phyloP scores from a whole-genome alignment of 2,888 invertebrate genomes.

The Apoda limacodes region DNA sequence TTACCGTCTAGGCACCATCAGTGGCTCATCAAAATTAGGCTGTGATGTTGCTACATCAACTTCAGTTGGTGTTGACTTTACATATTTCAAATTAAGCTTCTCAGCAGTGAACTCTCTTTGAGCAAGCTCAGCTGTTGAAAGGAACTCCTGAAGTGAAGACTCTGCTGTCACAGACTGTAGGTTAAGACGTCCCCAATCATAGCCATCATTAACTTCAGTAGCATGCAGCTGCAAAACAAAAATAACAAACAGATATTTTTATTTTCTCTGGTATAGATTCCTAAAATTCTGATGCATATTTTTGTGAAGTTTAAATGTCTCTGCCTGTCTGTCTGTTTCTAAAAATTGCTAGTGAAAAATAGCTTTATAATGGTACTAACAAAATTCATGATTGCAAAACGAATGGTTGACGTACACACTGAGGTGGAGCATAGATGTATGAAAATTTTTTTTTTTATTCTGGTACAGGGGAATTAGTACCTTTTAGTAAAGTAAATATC shows the following conservation, averaged over 20 bases:
- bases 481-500: too few relatives aligned
- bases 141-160: constrained; percentile 95
- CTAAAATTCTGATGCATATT: neutral
- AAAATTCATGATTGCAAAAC: too few relatives aligned
- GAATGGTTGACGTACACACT: too few relatives aligned
- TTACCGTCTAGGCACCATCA: constrained; percentile 81
- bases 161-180: constrained; percentile 95
- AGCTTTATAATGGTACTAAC: too few relatives aligned
- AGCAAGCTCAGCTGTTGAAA: constrained; percentile 94
- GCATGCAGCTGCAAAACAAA: constrained; percentile 76
- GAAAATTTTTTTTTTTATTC: too few relatives aligned
- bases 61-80: constrained; percentile 45
- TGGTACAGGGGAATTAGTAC: too few relatives aligned
- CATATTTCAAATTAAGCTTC: constrained; percentile 81
- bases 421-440: too few relatives aligned
- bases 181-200: constrained; percentile 91
- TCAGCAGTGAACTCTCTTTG: constrained; percentile 94
- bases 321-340: neutral
- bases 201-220: constrained; percentile 89
- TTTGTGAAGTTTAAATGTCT: too few relatives aligned
- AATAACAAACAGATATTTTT: constrained; percentile 3
- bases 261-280: neutral
- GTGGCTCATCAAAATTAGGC: constrained; percentile 55
- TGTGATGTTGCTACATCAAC: constrained; percentile 50
- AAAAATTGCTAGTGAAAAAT: constrained; percentile 5